phyloP scores from a whole-genome alignment of 2,113 vertebrate genomes.

The Thermophis baileyi region DNA sequence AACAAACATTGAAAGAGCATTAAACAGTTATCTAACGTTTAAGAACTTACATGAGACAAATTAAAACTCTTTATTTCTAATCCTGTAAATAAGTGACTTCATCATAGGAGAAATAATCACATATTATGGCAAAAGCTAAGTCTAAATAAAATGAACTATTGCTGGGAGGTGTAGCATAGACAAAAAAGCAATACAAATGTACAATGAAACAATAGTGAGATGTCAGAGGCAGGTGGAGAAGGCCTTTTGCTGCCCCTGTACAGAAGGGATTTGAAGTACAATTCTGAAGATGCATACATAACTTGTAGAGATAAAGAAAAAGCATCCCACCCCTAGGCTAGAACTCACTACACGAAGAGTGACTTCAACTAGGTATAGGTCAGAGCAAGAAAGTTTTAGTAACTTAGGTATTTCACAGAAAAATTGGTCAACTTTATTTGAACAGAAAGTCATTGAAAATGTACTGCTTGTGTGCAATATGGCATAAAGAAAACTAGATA shows the following conservation, averaged over 20 bases:
- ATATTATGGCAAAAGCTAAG: not conserved
- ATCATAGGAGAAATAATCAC: not conserved
- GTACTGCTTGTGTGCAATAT: not conserved
- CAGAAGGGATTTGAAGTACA: too few species aligned
- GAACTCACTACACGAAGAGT: too few species aligned
- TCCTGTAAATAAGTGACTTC: not conserved
- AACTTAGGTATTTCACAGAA: not conserved
- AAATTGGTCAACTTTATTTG: not conserved
- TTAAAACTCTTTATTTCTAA: not conserved
- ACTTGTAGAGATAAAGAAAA: too few species aligned
- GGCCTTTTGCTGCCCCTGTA: too few species aligned
- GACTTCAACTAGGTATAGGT: not conserved
- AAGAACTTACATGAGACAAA: not conserved
- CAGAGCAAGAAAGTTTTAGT: not conserved
- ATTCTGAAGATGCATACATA: too few species aligned
- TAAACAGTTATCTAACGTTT: not conserved
- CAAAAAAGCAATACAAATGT: not conserved
- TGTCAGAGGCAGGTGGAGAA: too few species aligned
- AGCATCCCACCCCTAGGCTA: too few species aligned
- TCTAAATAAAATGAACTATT: not conserved
- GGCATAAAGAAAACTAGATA: not conserved
- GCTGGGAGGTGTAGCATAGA: not conserved
- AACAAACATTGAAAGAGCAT: not conserved
- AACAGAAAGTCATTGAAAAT: not conserved
- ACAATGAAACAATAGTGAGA: not conserved